Evolutionary conservation across 2,888 invertebrate genomes (phyloP).

Genomic region (Microctonus hyperodae): DNA sequence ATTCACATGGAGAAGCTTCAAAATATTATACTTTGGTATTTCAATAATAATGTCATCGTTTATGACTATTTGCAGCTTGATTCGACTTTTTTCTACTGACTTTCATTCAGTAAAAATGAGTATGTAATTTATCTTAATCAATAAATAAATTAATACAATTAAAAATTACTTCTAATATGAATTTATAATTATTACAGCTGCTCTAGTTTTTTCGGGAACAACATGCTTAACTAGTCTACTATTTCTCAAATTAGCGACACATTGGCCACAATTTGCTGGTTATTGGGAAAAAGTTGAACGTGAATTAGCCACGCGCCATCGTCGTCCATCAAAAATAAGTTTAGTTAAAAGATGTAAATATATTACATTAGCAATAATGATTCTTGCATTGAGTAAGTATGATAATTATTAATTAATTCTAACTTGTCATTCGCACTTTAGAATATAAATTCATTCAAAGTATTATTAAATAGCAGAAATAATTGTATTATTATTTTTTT

Average conservation of each 20-base stretch:
- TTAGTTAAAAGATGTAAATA: slow-evolving; percentile 62
- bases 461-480: too few species aligned
- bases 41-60: slow-evolving; percentile 44
- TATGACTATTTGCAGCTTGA: slow-evolving; percentile 48
- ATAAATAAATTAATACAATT: neutral
- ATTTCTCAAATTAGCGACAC: slow-evolving; percentile 65
- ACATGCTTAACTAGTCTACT: slow-evolving; percentile 65
- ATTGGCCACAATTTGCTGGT: slow-evolving; percentile 66
- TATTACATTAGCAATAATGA: slow-evolving; percentile 63
- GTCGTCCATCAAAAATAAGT: slow-evolving; percentile 38
- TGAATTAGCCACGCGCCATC: slow-evolving; percentile 55
- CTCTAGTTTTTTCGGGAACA: slow-evolving; percentile 67
- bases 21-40: slow-evolving; percentile 51
- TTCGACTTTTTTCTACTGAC: slow-evolving; percentile 47
- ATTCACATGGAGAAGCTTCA: slow-evolving; percentile 58
- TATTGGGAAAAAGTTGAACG: slow-evolving; percentile 65
- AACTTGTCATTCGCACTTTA: too few species aligned
- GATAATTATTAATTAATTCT: neutral
- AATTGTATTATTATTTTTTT: slow-evolving; percentile 16
- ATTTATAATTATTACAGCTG: slow-evolving; percentile 48
- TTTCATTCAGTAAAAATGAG: slow-evolving; percentile 56
- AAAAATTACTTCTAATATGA: neutral
- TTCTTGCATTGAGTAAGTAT: slow-evolving; percentile 58
- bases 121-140: slow-evolving; percentile 39
- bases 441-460: too few species aligned